Evolutionary conservation across 2,113 vertebrate species (phyloP), one percentile per base, ranked within the genome.

Genomic region (Polypterus bichir): DNA sequence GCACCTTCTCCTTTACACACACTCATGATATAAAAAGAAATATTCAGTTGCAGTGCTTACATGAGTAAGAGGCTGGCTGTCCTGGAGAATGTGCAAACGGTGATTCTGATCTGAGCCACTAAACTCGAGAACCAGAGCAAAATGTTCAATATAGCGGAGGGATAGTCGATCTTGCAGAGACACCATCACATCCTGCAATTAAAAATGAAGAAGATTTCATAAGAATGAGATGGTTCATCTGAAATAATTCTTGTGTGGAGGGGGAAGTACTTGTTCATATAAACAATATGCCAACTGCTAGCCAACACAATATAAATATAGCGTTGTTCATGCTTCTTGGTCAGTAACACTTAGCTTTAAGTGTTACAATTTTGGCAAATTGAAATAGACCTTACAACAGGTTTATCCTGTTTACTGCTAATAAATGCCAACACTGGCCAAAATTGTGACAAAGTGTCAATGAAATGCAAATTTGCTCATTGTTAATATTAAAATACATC

Each of bases 101-200:
- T 91, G 90, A 80, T 85, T 91, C 74, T 94, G 91, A 64, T 97
- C 92, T 0, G 91, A 81, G 60, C 88, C 91, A 48, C 88, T 87
- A 61, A 93, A 93, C 73, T 98, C 94, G 76, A 98, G 82, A 76
- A 94, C 91, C 65, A 98, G 85, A 72, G 93, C 89, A 72, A 98
- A 98, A 71, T 98, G 93, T 81, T 98, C 94, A 27, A 97, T 95
- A 77, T 95, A 91, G 59, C 92, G 91, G 66, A 98, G 79, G n/a
- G 94, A 96, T 68, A 98, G 91, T 59, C 94, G 93, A 75, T 98
- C 96, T 80, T 98, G 94, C 77, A 97, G 69, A 0, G 96, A 97
- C 62, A 92, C 89, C 75, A 97, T 97, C 76, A 98, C 96, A 66
- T 98, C 96, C 96, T 98, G 65, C 60, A 59, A 63, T 71, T 47